Percentiles rank a stretch among this genome's conserved stretches.
Evolutionary conservation across 2,797 vertebrate species (phyloP).

Genomic region (Arctocebus calabarensis): DNA sequence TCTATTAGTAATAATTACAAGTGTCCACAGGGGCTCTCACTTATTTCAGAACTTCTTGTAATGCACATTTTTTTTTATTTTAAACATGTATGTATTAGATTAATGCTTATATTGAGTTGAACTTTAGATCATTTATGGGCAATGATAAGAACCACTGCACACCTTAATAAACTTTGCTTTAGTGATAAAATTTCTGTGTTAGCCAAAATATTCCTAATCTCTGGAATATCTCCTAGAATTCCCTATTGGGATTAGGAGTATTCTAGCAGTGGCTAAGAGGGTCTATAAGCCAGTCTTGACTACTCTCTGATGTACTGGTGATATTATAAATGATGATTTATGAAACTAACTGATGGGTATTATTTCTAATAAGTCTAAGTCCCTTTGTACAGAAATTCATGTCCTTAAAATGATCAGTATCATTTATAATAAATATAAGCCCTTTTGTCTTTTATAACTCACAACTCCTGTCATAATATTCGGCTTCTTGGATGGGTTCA

Average conservation of each 20-base stretch:
- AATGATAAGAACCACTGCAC: background rate
- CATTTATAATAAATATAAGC: conserved; percentile 39
- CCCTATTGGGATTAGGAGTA: background rate
- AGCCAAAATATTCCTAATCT: background rate
- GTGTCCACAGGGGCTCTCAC: background rate
- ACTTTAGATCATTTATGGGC: background rate
- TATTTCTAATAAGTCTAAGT: conserved; percentile 36
- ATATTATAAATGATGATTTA: background rate
- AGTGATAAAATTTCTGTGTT: conserved; percentile 33
- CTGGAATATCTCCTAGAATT: background rate
- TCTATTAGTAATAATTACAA: background rate
- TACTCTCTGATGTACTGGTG: background rate
- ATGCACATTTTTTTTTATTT: background rate
- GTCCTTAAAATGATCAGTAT: background rate
- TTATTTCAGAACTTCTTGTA: background rate
- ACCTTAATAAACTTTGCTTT: background rate
- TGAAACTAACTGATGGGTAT: background rate
- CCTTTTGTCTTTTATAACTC: background rate
- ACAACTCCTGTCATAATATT: background rate
- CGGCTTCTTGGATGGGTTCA: background rate
- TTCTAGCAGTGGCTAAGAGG: background rate
- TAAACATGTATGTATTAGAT: background rate
- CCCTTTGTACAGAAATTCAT: background rate
- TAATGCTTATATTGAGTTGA: background rate
- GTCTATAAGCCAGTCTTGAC: background rate